Base-by-base conservation (phyloP, 2,113 vertebrate genomes). In the Glareola pratincola region DNA sequence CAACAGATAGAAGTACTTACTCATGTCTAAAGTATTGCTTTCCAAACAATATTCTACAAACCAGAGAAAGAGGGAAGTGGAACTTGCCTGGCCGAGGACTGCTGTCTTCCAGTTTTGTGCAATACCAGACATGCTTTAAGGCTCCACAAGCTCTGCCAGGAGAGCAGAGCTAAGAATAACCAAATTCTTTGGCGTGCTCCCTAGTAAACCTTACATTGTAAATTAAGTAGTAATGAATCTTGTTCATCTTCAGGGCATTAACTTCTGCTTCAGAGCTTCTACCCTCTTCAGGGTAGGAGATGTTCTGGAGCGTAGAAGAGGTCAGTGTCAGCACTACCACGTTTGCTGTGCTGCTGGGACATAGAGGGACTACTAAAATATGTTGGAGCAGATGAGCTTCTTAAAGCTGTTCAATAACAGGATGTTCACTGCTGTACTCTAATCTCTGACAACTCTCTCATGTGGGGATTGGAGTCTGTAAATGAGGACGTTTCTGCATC, bases 131-230 rank as follows among this genome's bases (percentile, higher is more conserved):
- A 48, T 60, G 64, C 73, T 78, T 64, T 75, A 72, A 86, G 73
- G 64, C 62, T 86, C 83, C 83, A 34, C 68, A 81, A 63, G 60
- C 83, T 84, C 88, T 92, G 83, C 64, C 66, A 89, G 88, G 79
- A 48, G 4, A 85, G 91, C 86, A 91, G 59, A 81, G 73, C 91
- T 94, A 53, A 90, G 88, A 96, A 89, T 57, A 93, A 79, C 81
- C 73, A 95, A 68, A 83, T 90, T 88, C 68, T 92, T 75, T 90
- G 78, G 76, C 81, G 76, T 48, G 48, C 30, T 94, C 60, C 39
- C 73, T 63, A 8, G 50, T 69, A 62, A 87, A 66, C 34, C 85
- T 66, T 36, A 37, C 32, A 23, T 63, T 9, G 0, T 90, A 95
- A 92, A 73, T 88, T 63, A 82, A 79, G 36, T 78, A 39, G 43